Percentiles rank a stretch among this genome's conserved stretches.
These are phyloP conservation scores for Neotoma lepida DNA, from an alignment of 2,113 vertebrate genomes.

Conservation along the genomic window DNA sequence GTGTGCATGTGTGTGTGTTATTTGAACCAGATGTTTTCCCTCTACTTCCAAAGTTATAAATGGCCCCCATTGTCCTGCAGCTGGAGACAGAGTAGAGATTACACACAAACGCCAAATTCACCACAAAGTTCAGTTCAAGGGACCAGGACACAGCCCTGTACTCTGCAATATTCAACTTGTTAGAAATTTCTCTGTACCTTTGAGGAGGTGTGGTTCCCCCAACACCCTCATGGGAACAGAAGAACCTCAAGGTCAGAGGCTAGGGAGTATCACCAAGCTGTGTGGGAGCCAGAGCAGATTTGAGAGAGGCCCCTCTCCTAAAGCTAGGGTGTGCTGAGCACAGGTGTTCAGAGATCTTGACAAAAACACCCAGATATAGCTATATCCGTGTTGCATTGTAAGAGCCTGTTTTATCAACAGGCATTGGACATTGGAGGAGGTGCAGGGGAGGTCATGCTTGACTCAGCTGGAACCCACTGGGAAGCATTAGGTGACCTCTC, in stretches of 20 bases:
- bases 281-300: not conserved
- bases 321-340: not conserved
- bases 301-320: not conserved
- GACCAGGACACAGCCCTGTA: constrained; percentile 12
- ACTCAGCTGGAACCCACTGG: not conserved
- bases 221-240: not conserved
- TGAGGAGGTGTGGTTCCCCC: not conserved
- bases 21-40: constrained; percentile 78
- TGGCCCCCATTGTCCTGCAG: constrained; percentile 71
- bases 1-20: constrained; percentile 21
- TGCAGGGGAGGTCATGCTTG: not conserved
- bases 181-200: not conserved
- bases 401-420: not conserved
- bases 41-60: constrained; percentile 70
- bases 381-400: not conserved
- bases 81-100: constrained; percentile 61
- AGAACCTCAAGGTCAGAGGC: not conserved
- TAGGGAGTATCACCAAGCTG: not conserved
- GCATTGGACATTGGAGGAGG: not conserved
- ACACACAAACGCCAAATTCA: constrained; percentile 54
- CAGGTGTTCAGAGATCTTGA: not conserved
- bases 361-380: not conserved
- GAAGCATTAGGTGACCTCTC: not conserved
- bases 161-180: not conserved
- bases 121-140: constrained; percentile 58